Evolutionary conservation across 2,888 invertebrate species (phyloP).

Genomic region (Drosophila nr. medialis): DNA sequence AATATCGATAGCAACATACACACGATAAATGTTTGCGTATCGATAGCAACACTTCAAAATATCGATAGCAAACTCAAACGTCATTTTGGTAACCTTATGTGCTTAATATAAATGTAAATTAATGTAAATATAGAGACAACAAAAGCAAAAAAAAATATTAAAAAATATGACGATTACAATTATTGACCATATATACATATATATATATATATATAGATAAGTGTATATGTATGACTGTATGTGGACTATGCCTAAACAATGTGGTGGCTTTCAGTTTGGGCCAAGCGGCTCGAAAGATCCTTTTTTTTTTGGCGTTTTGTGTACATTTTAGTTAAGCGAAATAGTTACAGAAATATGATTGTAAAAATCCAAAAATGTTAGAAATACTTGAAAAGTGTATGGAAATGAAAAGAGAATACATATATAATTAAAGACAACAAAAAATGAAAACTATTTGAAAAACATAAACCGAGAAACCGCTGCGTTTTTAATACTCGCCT

Average conservation of each 20-base stretch:
- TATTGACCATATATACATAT: constrained; percentile 42
- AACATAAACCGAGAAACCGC: constrained; percentile 24
- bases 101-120: constrained; percentile 74
- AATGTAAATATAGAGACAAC: constrained; percentile 66
- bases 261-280: constrained; percentile 56
- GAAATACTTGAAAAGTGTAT: constrained; percentile 26
- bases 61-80: constrained; percentile 16
- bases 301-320: constrained; percentile 65
- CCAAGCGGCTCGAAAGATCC: constrained; percentile 36
- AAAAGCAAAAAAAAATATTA: constrained; percentile 7
- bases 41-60: constrained; percentile 12
- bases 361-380: constrained; percentile 50
- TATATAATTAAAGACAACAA: constrained; percentile 53
- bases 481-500: constrained; percentile 34
- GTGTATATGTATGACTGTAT: constrained; percentile 57
- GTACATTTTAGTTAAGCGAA: constrained; percentile 75
- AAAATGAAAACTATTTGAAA: constrained; percentile 48
- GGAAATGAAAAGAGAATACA: constrained; percentile 32
- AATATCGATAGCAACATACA: constrained; percentile 18
- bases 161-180: constrained; percentile 30
- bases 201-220: constrained; percentile 17
- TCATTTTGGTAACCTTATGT: constrained; percentile 44
- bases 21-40: not conserved
- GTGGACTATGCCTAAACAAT: constrained; percentile 60
- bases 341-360: constrained; percentile 48